These are phyloP conservation scores for Saturnia pavonia DNA, from an alignment of 2,888 invertebrate species.

Conservation along the genomic window DNA sequence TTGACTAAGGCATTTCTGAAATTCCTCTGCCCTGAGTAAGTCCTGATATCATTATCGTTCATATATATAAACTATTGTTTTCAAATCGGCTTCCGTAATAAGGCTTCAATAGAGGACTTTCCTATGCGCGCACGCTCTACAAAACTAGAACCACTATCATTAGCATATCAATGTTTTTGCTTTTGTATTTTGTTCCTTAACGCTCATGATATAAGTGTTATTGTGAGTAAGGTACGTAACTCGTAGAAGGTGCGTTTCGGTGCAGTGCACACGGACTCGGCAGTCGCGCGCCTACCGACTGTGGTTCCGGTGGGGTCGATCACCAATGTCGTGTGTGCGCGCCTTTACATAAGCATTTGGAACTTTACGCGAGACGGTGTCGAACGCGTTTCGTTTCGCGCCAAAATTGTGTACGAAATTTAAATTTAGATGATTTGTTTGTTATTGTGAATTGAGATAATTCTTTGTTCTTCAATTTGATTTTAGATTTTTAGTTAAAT, in stretches of 20 bases:
- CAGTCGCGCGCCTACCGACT: slow-evolving; percentile 77
- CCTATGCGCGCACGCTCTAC: slow-evolving; percentile 75
- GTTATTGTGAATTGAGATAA: slow-evolving; percentile 29
- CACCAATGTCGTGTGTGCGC: slow-evolving; percentile 66
- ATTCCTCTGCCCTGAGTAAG: slow-evolving; percentile 58
- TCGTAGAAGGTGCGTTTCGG: slow-evolving; percentile 66
- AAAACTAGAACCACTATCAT: slow-evolving; percentile 69
- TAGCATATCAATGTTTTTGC: slow-evolving; percentile 36
- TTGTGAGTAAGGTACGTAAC: slow-evolving; percentile 29
- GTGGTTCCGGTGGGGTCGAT: slow-evolving; percentile 83
- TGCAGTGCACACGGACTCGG: slow-evolving; percentile 75
- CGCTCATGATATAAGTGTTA: rapidly evolving
- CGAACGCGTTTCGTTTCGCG: slow-evolving; percentile 56
- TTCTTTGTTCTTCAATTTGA: slow-evolving; percentile 20
- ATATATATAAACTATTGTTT: slow-evolving; percentile 58
- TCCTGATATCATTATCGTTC: slow-evolving; percentile 49
- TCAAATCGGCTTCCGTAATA: slow-evolving; percentile 62
- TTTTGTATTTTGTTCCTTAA: slow-evolving; percentile 38
- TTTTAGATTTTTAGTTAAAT: slow-evolving; percentile 32
- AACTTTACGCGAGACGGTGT: slow-evolving; percentile 53
- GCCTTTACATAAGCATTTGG: slow-evolving; percentile 63
- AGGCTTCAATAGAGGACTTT: slow-evolving; percentile 64
- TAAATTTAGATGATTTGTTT: slow-evolving; percentile 27
- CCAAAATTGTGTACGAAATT: slow-evolving; percentile 42
- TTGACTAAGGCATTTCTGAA: slow-evolving; percentile 24